Base-by-base conservation (phyloP, 1,140 invertebrate species). In the Zaprionus capensis region DNA sequence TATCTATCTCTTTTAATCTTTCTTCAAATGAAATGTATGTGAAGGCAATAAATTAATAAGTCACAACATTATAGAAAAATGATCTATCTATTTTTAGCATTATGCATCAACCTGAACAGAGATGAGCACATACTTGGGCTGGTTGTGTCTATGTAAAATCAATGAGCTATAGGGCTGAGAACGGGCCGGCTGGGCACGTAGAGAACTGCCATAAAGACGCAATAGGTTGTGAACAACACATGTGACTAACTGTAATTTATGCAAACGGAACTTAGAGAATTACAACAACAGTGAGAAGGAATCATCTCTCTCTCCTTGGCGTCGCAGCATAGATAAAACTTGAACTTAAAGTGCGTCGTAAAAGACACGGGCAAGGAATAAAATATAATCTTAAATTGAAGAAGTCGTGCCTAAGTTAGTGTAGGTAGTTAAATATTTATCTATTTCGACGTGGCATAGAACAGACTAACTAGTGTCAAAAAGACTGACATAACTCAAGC, bases 1-100 rank as follows among this genome's bases (percentile, higher is more conserved):
- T 17, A 5, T 44, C 41, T 17, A 5, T 17, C 7, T 26, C 9
- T 14, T 57, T 66, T 66, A 46, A 17, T 46, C n/a, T 46, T 5
- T 61, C 62, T 64, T 61, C 76, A 68, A 77, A 79, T 66, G 66
- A 62, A 74, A 77, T 83, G 63, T 80, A 62, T 80, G 77, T 80
- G 72, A 80, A 86, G 77, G 76, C 55, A 69, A 80, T 86, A 78
- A 86, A 88, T 78, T 75, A 83, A 59, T 57, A 66, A 73, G 72
- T 49, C 72, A 38, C 46, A 75, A 36, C 51, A 65, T 28, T 26
- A 55, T 9, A 38, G 34, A 44, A 28, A 58, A 34, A 36, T 63
- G 17, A 49, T 69, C 61, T 17, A 26, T 65, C 78, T 88, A 88
- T 90, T 79, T 79, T 63, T 84, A 87, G 81, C 58, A 7, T 51